phyloP scores from a whole-genome alignment of 2,113 vertebrate species.

The Semicossyphus pulcher region DNA sequence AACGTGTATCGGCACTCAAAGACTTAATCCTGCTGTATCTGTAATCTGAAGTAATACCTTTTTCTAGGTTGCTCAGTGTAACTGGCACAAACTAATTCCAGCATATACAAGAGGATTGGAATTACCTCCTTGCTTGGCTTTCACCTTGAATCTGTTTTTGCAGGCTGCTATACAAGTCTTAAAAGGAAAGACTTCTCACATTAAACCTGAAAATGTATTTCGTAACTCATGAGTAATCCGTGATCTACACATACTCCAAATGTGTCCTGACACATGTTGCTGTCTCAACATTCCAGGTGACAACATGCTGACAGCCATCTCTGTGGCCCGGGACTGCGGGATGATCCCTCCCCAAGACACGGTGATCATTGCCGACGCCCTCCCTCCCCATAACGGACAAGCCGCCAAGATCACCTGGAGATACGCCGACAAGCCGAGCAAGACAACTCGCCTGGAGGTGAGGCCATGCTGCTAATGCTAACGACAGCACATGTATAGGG shows the following conservation, averaged over 20 bases:
- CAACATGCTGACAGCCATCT: constrained; percentile 98
- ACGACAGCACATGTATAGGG: background rate
- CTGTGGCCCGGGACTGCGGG: constrained; percentile 96
- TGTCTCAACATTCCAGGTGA: constrained; percentile 84
- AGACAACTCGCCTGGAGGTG: constrained; percentile 87
- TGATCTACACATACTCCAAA: too few relatives aligned
- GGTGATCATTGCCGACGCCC: constrained; percentile 95
- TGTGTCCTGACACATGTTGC: too few relatives aligned
- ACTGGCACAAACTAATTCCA: constrained; percentile 11
- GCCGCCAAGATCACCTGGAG: constrained; percentile 95
- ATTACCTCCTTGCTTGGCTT: background rate
- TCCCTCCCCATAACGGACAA: constrained; percentile 93
- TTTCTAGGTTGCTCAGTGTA: constrained; percentile 6
- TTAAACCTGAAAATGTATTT: background rate
- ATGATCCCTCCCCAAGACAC: constrained; percentile 96
- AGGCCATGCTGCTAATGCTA: background rate
- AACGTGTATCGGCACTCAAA: background rate
- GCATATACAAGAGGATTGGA: background rate
- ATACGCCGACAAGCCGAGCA: constrained; percentile 90
- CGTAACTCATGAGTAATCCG: background rate
- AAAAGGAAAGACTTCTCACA: background rate
- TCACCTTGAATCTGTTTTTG: background rate
- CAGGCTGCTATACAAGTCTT: background rate
- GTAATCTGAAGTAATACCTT: constrained; percentile 16
- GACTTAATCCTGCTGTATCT: background rate